Conservation (phyloP, 1,140 invertebrate species). For the Anthonomus grandis region DNA sequence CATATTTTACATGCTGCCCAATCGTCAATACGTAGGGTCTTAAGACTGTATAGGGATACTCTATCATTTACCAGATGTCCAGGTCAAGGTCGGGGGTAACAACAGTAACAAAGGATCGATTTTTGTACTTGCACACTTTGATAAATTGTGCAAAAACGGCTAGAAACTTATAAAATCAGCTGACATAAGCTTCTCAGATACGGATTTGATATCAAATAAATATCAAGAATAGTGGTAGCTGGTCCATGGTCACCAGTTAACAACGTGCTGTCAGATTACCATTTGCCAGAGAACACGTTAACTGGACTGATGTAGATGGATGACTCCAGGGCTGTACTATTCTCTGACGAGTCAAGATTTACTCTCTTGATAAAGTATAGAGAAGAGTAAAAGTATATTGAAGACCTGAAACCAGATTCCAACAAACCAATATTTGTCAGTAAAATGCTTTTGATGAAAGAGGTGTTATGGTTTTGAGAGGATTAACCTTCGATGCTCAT, state of each 20-base stretch:
- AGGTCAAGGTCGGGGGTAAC: not conserved
- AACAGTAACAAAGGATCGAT: not conserved
- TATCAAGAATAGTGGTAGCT: not conserved
- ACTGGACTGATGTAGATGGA: not conserved
- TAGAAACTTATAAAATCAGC: no score
- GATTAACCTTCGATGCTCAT: not conserved
- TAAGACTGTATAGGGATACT: not conserved
- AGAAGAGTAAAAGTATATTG: not conserved
- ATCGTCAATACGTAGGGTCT: conserved; percentile 2
- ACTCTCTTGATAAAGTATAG: no score
- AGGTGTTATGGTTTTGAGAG: not conserved
- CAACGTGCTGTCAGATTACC: conserved; percentile 2
- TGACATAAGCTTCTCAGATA: conserved; percentile 2
- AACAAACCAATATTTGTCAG: not conserved
- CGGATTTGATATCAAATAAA: not conserved
- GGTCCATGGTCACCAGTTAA: not conserved
- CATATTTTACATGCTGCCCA: conserved; percentile 3
- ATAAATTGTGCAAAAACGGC: not conserved
- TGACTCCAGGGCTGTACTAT: no score
- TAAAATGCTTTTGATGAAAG: not conserved
- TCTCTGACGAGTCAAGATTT: no score
- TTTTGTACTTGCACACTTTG: no score
- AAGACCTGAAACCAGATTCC: no score
- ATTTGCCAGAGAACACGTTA: conserved; percentile 1
- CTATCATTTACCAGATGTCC: not conserved